A percentile compares a stretch with the other conserved stretches of the same genome.
These are phyloP conservation scores for Acrocyrtus sp. DNA, from an alignment of 2,888 invertebrate genomes.

Conservation along the genomic window DNA sequence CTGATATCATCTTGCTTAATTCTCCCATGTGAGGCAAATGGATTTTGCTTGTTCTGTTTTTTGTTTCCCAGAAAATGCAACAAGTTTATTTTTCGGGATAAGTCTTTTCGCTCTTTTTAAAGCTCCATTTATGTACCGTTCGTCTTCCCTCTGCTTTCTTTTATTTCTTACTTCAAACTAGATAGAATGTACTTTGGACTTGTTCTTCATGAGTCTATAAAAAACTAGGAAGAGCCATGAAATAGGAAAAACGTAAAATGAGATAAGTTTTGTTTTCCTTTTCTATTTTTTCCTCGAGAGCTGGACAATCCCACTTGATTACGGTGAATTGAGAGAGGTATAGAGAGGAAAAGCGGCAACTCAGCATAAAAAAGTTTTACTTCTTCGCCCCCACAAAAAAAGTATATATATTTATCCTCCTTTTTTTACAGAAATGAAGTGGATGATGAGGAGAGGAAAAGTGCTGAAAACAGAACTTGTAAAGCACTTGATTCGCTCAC, in stretches of 20 bases:
- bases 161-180: too few species aligned
- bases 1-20: too few species aligned
- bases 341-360: background rate
- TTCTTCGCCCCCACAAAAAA: background rate
- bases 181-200: too few species aligned
- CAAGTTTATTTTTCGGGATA: background rate
- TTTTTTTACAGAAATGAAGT: too few species aligned
- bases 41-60: too few species aligned
- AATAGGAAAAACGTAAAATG: background rate
- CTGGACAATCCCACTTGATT: constrained; percentile 15
- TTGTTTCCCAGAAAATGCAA: background rate
- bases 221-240: too few species aligned
- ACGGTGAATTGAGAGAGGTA: background rate
- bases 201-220: too few species aligned
- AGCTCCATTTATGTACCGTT: too few species aligned
- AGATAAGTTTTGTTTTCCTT: background rate
- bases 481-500: background rate
- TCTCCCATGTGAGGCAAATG: too few species aligned
- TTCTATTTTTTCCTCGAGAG: background rate
- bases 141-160: too few species aligned
- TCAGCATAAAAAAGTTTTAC: background rate
- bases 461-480: background rate
- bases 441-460: background rate
- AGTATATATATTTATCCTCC: background rate
- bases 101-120: background rate